phyloP scores from a whole-genome alignment of 2,888 invertebrate genomes.

The Brachypterus glaber region DNA sequence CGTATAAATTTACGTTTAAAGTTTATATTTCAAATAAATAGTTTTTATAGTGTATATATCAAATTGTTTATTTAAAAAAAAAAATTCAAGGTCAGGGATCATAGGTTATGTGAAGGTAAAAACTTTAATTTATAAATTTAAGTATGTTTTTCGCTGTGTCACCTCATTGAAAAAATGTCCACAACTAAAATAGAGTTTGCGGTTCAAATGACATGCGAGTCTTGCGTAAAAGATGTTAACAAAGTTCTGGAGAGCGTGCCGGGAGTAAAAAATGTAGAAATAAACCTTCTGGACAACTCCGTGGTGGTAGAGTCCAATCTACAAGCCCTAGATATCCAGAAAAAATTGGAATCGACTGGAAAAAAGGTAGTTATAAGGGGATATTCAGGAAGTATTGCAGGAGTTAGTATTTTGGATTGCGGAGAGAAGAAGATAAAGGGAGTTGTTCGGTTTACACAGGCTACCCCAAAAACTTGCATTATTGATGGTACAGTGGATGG shows the following conservation, averaged over 20 bases:
- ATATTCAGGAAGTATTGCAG: constrained; percentile 57
- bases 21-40: no score
- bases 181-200: constrained; percentile 53
- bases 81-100: no score
- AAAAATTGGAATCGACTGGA: constrained; percentile 50
- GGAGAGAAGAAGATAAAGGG: constrained; percentile 48
- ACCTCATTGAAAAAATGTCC: constrained; percentile 25
- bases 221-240: constrained; percentile 45
- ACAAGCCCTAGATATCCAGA: constrained; percentile 49
- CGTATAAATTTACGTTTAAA: no score
- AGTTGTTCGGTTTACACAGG: constrained; percentile 67
- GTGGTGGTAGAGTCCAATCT: constrained; percentile 59
- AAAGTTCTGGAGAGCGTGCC: constrained; percentile 38
- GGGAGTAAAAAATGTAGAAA: constrained; percentile 44
- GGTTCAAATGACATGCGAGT: constrained; percentile 52
- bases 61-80: no score
- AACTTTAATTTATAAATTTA: no score
- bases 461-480: constrained; percentile 49
- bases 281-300: constrained; percentile 53
- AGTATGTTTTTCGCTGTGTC: no score
- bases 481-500: constrained; percentile 83
- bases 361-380: constrained; percentile 69
- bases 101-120: no score
- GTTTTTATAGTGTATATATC: no score
- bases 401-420: constrained; percentile 65